phyloP scores from a whole-genome alignment of 2,888 invertebrate genomes.

The Cheilosia vulpina region DNA sequence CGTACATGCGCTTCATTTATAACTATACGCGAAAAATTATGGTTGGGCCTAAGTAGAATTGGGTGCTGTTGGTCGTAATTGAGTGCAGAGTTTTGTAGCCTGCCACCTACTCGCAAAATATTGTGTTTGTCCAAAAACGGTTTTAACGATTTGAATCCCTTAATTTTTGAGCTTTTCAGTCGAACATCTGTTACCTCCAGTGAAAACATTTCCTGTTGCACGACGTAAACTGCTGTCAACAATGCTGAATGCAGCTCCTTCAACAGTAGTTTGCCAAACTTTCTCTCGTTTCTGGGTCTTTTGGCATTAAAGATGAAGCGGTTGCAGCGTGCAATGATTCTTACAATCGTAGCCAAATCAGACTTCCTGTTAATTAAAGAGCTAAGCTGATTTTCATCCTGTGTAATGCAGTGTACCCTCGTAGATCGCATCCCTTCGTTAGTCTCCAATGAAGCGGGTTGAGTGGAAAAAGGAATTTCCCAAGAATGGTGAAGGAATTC shows the following conservation, averaged over 20 bases:
- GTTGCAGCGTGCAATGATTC: too few species aligned
- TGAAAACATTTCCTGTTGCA: slow-evolving; percentile 12
- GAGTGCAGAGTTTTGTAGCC: slow-evolving; percentile 24
- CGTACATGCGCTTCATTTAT: slow-evolving; percentile 11
- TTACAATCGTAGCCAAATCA: slow-evolving; percentile 11
- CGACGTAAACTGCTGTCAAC: slow-evolving; percentile 11
- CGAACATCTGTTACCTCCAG: slow-evolving; percentile 8
- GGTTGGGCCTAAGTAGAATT: slow-evolving; percentile 3
- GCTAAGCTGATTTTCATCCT: slow-evolving; percentile 2
- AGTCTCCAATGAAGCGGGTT: slow-evolving; percentile 1
- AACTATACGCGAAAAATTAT: neutral
- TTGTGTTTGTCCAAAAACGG: neutral
- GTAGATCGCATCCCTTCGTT: slow-evolving; percentile 5
- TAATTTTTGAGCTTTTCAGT: slow-evolving; percentile 8
- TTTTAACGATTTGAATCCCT: slow-evolving; percentile 10
- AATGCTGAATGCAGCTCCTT: slow-evolving; percentile 15
- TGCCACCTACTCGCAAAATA: slow-evolving; percentile 16
- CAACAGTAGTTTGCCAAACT: neutral
- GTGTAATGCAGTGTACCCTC: slow-evolving; percentile 8
- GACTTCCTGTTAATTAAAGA: slow-evolving; percentile 10
- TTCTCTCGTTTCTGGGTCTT: too few species aligned
- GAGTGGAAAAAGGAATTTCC: slow-evolving; percentile 5
- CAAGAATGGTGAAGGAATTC: slow-evolving; percentile 16
- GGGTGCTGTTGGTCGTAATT: slow-evolving; percentile 17
- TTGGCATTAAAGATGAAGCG: too few species aligned